Evolutionary conservation across 1,140 invertebrate genomes (phyloP).

Genomic region (Tyrophagus putrescentiae): DNA sequence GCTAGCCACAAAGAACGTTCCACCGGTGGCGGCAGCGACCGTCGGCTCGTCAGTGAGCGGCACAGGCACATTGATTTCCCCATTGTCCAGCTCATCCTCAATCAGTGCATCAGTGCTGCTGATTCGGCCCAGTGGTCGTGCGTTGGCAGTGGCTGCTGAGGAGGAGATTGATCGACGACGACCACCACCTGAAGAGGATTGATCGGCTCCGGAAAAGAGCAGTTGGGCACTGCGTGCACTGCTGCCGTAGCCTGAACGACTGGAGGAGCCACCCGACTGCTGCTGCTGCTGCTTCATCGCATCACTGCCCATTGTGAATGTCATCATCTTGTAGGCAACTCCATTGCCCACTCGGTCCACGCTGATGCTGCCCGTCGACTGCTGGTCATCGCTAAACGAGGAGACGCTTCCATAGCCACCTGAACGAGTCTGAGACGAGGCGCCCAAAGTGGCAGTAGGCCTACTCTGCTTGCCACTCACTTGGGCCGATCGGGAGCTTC

Average conservation of each 20-base stretch:
- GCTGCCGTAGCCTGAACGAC: background rate
- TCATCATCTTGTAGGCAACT: background rate
- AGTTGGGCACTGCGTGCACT: background rate
- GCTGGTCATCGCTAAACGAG: constrained; percentile 1
- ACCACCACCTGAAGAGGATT: background rate
- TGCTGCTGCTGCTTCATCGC: background rate
- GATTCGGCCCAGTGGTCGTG: background rate
- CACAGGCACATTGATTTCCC: background rate
- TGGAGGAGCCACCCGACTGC: background rate
- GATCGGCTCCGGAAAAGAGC: background rate
- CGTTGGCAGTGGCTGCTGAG: background rate
- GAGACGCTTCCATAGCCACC: background rate
- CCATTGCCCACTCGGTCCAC: background rate
- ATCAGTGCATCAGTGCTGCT: background rate
- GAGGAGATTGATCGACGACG: background rate
- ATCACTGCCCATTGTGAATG: constrained; percentile 2
- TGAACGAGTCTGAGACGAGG: too few species aligned
- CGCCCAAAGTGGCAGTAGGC: too few species aligned
- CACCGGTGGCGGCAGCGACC: background rate
- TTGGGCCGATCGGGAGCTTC: too few species aligned
- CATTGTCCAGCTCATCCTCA: background rate
- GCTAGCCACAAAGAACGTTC: background rate
- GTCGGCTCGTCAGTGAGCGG: background rate
- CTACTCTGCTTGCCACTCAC: too few species aligned
- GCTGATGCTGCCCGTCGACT: background rate